Conservation (phyloP, 2,797 vertebrate species). For the Columba guinea region DNA sequence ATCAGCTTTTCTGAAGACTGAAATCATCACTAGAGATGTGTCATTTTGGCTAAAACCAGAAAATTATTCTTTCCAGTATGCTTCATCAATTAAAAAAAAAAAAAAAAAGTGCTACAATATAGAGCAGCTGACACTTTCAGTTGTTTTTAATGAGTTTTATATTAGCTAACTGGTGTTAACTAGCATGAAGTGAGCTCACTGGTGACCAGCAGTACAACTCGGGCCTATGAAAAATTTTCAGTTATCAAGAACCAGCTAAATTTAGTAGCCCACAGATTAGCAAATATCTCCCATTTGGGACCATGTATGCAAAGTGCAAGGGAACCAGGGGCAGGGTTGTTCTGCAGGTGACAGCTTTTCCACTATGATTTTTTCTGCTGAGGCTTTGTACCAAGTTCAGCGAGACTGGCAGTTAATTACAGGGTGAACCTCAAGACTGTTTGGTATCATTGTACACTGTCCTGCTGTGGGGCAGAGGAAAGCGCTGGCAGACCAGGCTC, state of each 20-base stretch:
- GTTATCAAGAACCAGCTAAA: not conserved
- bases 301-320: not conserved
- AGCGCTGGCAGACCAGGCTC: not conserved
- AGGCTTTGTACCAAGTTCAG: not conserved
- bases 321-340: not conserved
- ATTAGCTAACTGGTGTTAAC: not conserved
- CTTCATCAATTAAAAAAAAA: not conserved
- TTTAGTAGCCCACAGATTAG: not conserved
- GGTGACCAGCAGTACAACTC: not conserved
- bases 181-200: not conserved
- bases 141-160: not conserved
- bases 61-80: not conserved
- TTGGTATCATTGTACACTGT: not conserved
- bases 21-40: not conserved
- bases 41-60: not conserved
- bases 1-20: not conserved
- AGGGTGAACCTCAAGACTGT: accelerated
- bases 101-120: not conserved
- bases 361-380: not conserved
- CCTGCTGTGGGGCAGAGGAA: not conserved
- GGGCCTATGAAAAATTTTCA: not conserved
- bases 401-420: not conserved
- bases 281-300: not conserved
- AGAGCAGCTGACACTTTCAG: not conserved
- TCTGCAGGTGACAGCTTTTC: not conserved